phyloP scores from a whole-genome alignment of 1,140 invertebrate genomes.

The Adoxophyes honmai region DNA sequence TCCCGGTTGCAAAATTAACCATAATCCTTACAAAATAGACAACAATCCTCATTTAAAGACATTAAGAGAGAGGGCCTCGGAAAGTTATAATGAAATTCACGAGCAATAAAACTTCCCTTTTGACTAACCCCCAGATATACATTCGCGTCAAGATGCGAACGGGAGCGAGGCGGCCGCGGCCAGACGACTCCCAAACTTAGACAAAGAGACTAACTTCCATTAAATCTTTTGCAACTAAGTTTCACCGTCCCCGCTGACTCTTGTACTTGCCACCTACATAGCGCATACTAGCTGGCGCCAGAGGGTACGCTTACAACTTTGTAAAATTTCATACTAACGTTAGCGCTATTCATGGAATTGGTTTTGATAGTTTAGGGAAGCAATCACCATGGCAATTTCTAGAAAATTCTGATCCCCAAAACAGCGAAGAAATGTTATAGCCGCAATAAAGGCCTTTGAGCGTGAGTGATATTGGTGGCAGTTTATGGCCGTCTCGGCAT shows the following conservation, averaged over 20 bases:
- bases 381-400: no score
- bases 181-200: constrained; percentile 60
- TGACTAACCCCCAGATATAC: constrained; percentile 66
- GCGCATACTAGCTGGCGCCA: not conserved
- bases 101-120: constrained; percentile 74
- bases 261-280: constrained; percentile 31
- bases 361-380: not conserved
- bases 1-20: constrained; percentile 37
- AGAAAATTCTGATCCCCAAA: not conserved
- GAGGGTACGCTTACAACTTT: constrained; percentile 13
- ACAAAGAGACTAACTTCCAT: constrained; percentile 72
- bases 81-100: constrained; percentile 76
- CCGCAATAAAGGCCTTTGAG: not conserved
- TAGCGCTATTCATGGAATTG: not conserved
- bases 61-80: constrained; percentile 51
- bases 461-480: not conserved
- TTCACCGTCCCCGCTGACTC: constrained; percentile 46
- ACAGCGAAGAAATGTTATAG: not conserved
- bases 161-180: constrained; percentile 33
- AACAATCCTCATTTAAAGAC: constrained; percentile 69
- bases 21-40: constrained; percentile 68
- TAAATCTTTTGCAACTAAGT: constrained; percentile 71
- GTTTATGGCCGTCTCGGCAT: not conserved
- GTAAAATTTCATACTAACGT: constrained; percentile 3
- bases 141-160: constrained; percentile 57